A percentile compares a stretch with the other conserved stretches of the same genome.
Conservation (phyloP, 2,888 invertebrate genomes). For the Zelleria hepariella region DNA sequence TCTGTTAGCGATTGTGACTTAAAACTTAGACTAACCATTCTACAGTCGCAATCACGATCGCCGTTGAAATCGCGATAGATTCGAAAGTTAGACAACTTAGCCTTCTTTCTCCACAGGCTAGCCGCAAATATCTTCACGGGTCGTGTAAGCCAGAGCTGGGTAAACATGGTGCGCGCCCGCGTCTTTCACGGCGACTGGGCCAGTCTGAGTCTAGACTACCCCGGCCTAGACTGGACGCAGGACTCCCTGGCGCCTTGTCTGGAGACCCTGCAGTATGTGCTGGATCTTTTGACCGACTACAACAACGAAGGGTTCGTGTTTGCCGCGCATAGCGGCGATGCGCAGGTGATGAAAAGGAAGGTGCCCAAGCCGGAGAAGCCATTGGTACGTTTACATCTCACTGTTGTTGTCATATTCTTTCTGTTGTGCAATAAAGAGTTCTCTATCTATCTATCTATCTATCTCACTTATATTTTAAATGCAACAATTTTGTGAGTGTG, state of each 20-base stretch:
- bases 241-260: background rate
- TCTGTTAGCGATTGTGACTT: no score
- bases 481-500: no score
- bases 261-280: background rate
- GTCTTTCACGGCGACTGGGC: background rate
- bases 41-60: no score
- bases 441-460: no score
- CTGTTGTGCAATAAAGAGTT: no score
- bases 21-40: no score
- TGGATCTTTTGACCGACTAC: background rate
- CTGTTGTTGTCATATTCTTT: background rate
- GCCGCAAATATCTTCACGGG: background rate
- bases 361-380: background rate
- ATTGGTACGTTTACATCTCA: background rate
- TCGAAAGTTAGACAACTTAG: background rate
- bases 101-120: background rate
- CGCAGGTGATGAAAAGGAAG: background rate
- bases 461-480: no score
- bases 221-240: background rate
- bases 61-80: no score
- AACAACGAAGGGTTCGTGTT: background rate
- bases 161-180: background rate
- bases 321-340: background rate
- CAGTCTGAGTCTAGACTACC: background rate
- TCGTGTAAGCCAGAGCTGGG: background rate